Evolutionary conservation across 1,140 invertebrate species (phyloP), one percentile per base, ranked within the genome.

Genomic region (Colletes latitarsis): DNA sequence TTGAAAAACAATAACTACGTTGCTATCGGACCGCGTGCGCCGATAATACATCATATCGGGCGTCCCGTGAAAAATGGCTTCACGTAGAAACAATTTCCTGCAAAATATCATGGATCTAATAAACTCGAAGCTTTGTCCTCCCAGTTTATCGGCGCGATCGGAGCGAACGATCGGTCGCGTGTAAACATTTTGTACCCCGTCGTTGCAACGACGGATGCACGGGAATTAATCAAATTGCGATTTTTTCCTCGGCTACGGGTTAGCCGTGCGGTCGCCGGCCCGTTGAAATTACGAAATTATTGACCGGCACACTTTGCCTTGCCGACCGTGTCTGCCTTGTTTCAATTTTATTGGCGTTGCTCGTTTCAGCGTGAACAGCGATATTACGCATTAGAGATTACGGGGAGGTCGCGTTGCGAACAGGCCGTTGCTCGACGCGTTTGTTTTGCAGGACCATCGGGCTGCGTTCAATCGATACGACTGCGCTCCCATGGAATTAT

Each of bases 301-400:
- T 82, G 84, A 86, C 52, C 84, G 69, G 55, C 55, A 62, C 69
- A 69, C 70, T 82, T 77, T 30, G 19, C 84, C 70, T 70, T 49
- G 55, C 41, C 57, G 39, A 14, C 43, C 9, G 30, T 14, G 82
- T 52, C 64, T 43, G 72, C 49, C 68, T 30, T 63, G 78, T 75
- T 82, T 86, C 84, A 63, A 60, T 86, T 86, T 86, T 86, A 86
- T 86, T 82, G 84, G 81, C 84, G 76, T 80, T 86, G 84, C 76
- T 82, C 80, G 82, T 86, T 67, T 67, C 72, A 71, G 39, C 84
- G 84, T 86, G 83, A 86, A 86, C 67, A 70, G 49, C 81, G 84
- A 86, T 86, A 86, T 86, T 86, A 86, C 84, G 84, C 80, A 86
- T 86, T 86, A 82, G 81, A 86, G 84, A 86, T 86, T 85, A 86